Evolutionary conservation across 2,113 vertebrate genomes (phyloP).

Genomic region (Coracopsis vasa): DNA sequence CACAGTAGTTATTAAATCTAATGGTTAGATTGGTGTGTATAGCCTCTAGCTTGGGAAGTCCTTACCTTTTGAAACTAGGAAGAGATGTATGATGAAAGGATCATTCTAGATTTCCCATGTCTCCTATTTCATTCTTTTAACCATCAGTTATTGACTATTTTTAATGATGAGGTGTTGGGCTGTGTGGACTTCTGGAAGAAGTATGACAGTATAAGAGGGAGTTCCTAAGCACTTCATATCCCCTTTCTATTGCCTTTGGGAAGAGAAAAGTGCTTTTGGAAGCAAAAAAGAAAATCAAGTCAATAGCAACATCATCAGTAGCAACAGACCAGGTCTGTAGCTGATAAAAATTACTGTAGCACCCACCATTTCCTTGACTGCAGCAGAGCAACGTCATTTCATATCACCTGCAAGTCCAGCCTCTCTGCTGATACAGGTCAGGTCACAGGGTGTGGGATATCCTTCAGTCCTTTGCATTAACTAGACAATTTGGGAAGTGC

Average conservation of each 20-base stretch:
- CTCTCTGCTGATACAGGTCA: too few species aligned
- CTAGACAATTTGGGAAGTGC: not conserved
- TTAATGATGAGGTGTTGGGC: not conserved
- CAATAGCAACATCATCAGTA: not conserved
- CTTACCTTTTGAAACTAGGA: not conserved
- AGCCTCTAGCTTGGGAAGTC: not conserved
- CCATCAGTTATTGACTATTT: not conserved
- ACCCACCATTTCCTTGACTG: not conserved
- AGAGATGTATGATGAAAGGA: not conserved
- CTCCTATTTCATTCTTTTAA: not conserved
- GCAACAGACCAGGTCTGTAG: not conserved
- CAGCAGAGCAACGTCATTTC: not conserved
- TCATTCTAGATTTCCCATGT: not conserved
- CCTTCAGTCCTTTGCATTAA: not conserved
- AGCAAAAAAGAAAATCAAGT: not conserved
- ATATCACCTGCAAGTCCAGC: not conserved
- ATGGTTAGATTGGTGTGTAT: not conserved
- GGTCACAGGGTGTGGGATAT: not conserved
- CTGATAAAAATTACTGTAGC: not conserved
- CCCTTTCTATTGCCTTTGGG: not conserved
- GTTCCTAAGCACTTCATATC: not conserved
- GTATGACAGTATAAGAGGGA: not conserved
- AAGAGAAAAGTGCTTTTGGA: not conserved
- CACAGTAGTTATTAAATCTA: not conserved
- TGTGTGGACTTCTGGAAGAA: not conserved